phyloP scores from a whole-genome alignment of 1,140 invertebrate genomes.

The Drosophila tsacasi region DNA sequence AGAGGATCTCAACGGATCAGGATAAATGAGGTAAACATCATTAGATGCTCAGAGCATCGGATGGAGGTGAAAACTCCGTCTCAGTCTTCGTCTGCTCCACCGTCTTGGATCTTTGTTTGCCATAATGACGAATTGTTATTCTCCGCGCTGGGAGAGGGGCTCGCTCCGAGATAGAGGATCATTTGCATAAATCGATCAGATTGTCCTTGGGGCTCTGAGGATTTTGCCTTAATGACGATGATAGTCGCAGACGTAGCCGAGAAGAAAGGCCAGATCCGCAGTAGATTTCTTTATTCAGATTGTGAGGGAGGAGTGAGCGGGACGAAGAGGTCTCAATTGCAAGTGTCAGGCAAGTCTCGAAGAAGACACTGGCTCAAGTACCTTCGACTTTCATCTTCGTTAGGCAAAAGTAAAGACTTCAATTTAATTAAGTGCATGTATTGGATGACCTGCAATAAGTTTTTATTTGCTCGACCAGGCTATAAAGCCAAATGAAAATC shows the following conservation, averaged over 20 bases:
- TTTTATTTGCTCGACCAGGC: constrained; percentile 1
- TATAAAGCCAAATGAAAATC: not conserved
- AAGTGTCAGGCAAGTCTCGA: constrained; percentile 1
- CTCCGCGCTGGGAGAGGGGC: constrained; percentile 1
- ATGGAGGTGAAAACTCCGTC: constrained; percentile 35
- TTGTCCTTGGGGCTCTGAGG: constrained; percentile 25
- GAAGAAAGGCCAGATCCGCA: constrained; percentile 3
- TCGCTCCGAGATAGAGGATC: constrained; percentile 31
- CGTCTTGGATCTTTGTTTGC: constrained; percentile 46
- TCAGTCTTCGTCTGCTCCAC: not conserved
- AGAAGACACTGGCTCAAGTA: not conserved
- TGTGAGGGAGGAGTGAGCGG: not conserved
- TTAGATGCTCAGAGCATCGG: constrained; percentile 33
- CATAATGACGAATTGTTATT: constrained; percentile 61
- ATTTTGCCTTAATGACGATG: constrained; percentile 25
- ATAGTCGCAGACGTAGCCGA: not conserved
- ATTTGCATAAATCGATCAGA: constrained; percentile 51
- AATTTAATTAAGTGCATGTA: constrained; percentile 10
- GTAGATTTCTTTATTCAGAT: constrained; percentile 6
- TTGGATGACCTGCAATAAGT: constrained; percentile 3
- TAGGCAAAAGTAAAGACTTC: constrained; percentile 6
- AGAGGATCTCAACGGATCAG: constrained; percentile 44
- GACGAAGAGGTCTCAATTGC: constrained; percentile 17
- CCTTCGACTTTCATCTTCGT: constrained; percentile 20
- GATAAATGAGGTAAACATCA: constrained; percentile 58